Conservation (phyloP, 2,113 vertebrate species). For the Equus quagga region DNA sequence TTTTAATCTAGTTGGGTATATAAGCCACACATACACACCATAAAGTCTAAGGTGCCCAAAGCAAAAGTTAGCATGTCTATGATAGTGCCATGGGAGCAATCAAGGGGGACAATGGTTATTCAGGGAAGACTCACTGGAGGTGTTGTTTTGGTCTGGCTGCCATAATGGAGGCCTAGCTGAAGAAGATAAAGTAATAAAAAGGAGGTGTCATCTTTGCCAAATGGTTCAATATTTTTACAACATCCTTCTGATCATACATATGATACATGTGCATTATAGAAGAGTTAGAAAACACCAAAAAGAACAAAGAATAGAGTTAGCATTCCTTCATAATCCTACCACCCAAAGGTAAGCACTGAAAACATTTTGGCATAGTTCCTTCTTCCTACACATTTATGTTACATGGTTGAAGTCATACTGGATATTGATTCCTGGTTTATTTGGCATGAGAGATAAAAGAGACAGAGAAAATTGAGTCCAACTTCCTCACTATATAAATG, state of each 20-base stretch:
- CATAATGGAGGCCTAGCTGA: neutral
- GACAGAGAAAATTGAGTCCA: conserved; percentile 25
- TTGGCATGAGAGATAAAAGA: conserved; percentile 30
- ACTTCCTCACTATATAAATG: neutral
- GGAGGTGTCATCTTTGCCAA: neutral
- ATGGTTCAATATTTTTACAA: conserved; percentile 6
- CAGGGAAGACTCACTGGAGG: neutral
- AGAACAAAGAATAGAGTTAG: conserved; percentile 33
- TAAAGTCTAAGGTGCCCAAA: conserved; percentile 4
- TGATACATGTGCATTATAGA: neutral
- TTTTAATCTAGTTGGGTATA: neutral
- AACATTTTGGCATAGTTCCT: conserved; percentile 15
- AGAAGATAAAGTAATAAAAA: neutral
- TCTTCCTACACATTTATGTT: neutral
- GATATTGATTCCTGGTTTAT: conserved; percentile 21
- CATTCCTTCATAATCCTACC: neutral
- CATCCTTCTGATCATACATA: neutral
- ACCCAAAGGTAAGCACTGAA: conserved; percentile 13
- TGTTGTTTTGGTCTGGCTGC: neutral
- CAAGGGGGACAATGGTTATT: neutral
- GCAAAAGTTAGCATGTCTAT: neutral
- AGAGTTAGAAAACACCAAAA: conserved; percentile 13
- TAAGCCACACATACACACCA: neutral
- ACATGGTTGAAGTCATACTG: neutral
- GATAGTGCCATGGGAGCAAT: neutral